phyloP scores from a whole-genome alignment of 2,888 invertebrate genomes.

The Ichneumoninae sp. region DNA sequence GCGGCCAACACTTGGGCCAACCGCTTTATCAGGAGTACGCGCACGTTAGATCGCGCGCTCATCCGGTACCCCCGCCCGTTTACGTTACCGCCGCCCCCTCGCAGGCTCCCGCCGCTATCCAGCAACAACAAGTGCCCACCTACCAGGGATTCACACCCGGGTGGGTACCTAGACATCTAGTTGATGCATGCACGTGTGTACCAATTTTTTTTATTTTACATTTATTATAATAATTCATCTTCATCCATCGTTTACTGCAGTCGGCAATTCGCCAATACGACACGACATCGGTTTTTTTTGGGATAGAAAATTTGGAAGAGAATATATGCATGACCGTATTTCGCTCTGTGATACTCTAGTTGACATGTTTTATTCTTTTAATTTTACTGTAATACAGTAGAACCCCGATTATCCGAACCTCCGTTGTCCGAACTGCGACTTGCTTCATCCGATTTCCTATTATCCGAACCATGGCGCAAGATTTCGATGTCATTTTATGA shows the following conservation, averaged over 20 bases:
- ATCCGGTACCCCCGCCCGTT: slow-evolving; percentile 88
- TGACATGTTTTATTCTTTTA: background rate
- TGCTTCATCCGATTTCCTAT: no score
- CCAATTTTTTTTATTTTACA: slow-evolving; percentile 70
- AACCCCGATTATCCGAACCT: no score
- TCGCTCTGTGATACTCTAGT: background rate
- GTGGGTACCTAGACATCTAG: slow-evolving; percentile 84
- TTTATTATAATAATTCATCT: slow-evolving; percentile 53
- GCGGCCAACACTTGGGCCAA: slow-evolving; percentile 86
- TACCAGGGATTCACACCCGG: slow-evolving; percentile 84
- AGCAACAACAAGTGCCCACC: slow-evolving; percentile 84
- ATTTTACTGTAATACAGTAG: background rate
- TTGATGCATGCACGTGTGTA: slow-evolving; percentile 84
- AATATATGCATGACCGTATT: background rate
- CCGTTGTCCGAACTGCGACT: no score
- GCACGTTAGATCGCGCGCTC: slow-evolving; percentile 82
- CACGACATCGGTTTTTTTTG: background rate
- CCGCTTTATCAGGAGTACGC: slow-evolving; percentile 87
- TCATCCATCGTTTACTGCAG: slow-evolving; percentile 16
- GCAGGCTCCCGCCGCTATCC: slow-evolving; percentile 82
- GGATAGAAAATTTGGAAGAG: background rate
- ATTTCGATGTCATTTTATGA: no score
- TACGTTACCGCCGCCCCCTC: slow-evolving; percentile 88
- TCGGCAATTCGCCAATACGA: background rate
- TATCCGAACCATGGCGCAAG: no score